Base-by-base conservation (phyloP, 1,140 invertebrate species). In the Varroa destructor region DNA sequence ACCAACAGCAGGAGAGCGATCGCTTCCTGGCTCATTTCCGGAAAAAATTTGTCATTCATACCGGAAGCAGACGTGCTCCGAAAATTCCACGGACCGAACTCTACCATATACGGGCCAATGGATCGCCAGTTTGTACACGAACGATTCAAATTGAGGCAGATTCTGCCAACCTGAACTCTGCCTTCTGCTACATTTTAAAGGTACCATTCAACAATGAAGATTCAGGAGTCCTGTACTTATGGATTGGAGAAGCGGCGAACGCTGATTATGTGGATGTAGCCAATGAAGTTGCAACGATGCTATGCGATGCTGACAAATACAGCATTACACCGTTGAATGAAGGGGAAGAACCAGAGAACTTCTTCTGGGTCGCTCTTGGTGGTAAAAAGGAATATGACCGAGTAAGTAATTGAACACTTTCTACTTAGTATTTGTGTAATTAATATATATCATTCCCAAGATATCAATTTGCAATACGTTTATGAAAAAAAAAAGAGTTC, bases 21-120 rank as follows among this genome's bases (percentile, higher is more conserved):
- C 98, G 98, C 81, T 99, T 99, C 78, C 87, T 99, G 83, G 90
- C 95, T 0, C 95, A 99, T 80, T 99, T 99, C 80, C 91, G 96
- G 77, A 83, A 88, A 71, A 89, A 93, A 78, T 97, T 99, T 80
- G 86, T 99, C 14, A 97, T 99, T 64, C 88, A 89, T 75, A 85
- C 87, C 74, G 96, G 94, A 46, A 93, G 91, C 79, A 83, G 93
- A 71, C 78, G 77, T 42, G 74, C 77, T n/a, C 83, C 71, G 72
- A 81, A 80, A 56, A 84, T 84, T 58, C 78, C 81, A 43, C 84
- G 84, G 67, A 90, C 95, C 1, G 91, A 97, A 80, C 87, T 99
- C 78, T 99, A 89, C 82, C 93, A 99, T 77, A 82, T 97, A 72
- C 84, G 96, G 73, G 93, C 93, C 25, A 99, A 99, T 81, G 94